Percentiles rank a stretch among this genome's conserved stretches.
Conservation (phyloP, 2,888 invertebrate species). For the Drosophila mulleri region DNA sequence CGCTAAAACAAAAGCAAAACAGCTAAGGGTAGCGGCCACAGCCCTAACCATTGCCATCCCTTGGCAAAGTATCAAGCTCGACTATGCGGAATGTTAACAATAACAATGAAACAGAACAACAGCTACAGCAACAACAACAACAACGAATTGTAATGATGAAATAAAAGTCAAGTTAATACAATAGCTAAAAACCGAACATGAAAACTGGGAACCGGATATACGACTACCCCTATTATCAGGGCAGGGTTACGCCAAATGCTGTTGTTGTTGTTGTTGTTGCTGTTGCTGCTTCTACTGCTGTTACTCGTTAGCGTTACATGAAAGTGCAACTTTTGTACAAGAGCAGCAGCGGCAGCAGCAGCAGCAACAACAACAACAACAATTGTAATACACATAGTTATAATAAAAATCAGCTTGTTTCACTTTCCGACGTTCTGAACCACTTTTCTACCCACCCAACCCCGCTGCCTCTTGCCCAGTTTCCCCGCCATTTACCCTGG, state of each 20-base stretch:
- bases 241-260: constrained; percentile 30
- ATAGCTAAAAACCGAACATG: constrained; percentile 69
- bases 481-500: constrained; percentile 1
- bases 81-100: constrained; percentile 72
- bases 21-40: constrained; percentile 7
- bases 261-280: constrained; percentile 14
- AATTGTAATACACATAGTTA: constrained; percentile 67
- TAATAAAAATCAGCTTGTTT: constrained; percentile 75
- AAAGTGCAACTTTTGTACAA: constrained; percentile 77
- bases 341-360: constrained; percentile 38
- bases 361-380: constrained; percentile 43
- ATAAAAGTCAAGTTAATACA: constrained; percentile 79
- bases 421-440: constrained; percentile 50
- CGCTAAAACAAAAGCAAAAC: constrained; percentile 41
- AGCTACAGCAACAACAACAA: constrained; percentile 5
- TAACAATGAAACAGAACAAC: constrained; percentile 61
- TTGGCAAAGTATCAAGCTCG: constrained; percentile 43
- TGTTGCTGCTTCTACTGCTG: constrained; percentile 34
- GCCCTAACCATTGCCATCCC: background rate
- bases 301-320: constrained; percentile 71
- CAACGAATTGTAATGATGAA: constrained; percentile 74
- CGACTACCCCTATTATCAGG: constrained; percentile 70
- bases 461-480: background rate
- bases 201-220: constrained; percentile 67
- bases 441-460: background rate